Conservation (phyloP, 2,113 vertebrate genomes). For the Campylomormyrus numenius region DNA sequence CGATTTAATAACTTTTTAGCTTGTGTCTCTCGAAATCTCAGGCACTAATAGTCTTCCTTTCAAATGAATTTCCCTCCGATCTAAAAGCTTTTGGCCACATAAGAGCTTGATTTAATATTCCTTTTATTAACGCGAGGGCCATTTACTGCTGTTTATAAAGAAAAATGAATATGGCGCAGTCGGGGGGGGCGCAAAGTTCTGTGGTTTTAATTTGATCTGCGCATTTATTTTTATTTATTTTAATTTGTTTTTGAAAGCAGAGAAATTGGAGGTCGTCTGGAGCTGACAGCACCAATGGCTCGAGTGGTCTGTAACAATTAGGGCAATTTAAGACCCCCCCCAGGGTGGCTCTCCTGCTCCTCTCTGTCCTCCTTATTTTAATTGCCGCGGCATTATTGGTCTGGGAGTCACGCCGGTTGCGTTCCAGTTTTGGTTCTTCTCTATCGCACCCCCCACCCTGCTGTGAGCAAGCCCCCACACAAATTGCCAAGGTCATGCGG, state of each 20-base stretch:
- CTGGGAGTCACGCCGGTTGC: conserved; percentile 9
- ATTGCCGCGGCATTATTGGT: conserved; percentile 26
- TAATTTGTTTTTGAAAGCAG: conserved; percentile 32
- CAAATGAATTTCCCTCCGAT: conserved; percentile 28
- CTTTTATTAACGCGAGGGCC: conserved; percentile 46
- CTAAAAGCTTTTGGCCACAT: conserved; percentile 36
- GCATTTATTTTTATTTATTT: conserved; percentile 42
- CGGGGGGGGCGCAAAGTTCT: conserved; percentile 29
- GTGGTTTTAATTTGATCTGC: conserved; percentile 30
- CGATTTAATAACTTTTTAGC: conserved; percentile 26
- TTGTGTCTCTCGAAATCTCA: conserved; percentile 23
- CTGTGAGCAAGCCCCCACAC: background rate
- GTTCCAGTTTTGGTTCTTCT: conserved; percentile 16
- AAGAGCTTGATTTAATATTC: conserved; percentile 49
- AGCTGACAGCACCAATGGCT: conserved; percentile 27
- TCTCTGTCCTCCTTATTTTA: conserved; percentile 14
- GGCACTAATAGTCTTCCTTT: conserved; percentile 38
- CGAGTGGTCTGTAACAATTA: conserved; percentile 33
- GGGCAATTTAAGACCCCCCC: conserved; percentile 21
- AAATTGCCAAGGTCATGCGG: conserved; percentile 16
- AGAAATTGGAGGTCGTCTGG: conserved; percentile 29
- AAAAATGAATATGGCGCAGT: conserved; percentile 34
- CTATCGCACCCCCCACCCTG: background rate
- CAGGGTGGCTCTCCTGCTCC: background rate
- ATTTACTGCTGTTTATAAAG: conserved; percentile 35